These are phyloP conservation scores for Chymomyza costata DNA, from an alignment of 1,140 invertebrate genomes.

Conservation along the genomic window DNA sequence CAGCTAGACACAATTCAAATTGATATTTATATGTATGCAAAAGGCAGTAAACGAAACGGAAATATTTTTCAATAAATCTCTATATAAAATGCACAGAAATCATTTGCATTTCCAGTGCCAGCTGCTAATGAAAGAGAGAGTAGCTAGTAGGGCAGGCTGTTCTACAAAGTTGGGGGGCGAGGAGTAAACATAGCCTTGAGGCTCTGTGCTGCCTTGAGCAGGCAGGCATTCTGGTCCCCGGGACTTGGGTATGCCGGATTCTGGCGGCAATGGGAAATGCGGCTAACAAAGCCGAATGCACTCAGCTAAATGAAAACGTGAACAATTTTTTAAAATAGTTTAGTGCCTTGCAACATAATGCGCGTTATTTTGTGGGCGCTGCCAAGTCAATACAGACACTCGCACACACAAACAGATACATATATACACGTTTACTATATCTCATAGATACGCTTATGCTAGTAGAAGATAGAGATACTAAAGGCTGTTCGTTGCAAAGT, in stretches of 20 bases:
- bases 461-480: too few species aligned
- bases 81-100: slow-evolving; percentile 1
- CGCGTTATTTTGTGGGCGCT: slow-evolving; percentile 48
- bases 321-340: slow-evolving; percentile 66
- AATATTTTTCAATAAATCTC: slow-evolving; percentile 5
- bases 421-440: too few species aligned
- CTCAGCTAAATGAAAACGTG: slow-evolving; percentile 73
- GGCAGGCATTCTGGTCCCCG: slow-evolving; percentile 12
- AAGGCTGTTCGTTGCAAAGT: slow-evolving; percentile 5
- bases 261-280: not conserved
- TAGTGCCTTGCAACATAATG: slow-evolving; percentile 54
- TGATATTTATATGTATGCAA: slow-evolving; percentile 44
- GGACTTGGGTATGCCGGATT: not conserved
- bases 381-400: not conserved
- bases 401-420: slow-evolving; percentile 1
- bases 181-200: slow-evolving; percentile 12
- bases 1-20: slow-evolving; percentile 10
- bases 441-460: too few species aligned
- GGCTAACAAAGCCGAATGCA: slow-evolving; percentile 48
- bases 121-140: slow-evolving; percentile 4
- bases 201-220: slow-evolving; percentile 23
- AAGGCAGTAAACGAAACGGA: slow-evolving; percentile 4
- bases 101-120: slow-evolving; percentile 31
- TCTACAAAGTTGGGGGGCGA: too few species aligned
- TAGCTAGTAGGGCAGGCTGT: too few species aligned